Evolutionary conservation across 2,797 vertebrate species (phyloP).

Genomic region (Silurus aristotelis): DNA sequence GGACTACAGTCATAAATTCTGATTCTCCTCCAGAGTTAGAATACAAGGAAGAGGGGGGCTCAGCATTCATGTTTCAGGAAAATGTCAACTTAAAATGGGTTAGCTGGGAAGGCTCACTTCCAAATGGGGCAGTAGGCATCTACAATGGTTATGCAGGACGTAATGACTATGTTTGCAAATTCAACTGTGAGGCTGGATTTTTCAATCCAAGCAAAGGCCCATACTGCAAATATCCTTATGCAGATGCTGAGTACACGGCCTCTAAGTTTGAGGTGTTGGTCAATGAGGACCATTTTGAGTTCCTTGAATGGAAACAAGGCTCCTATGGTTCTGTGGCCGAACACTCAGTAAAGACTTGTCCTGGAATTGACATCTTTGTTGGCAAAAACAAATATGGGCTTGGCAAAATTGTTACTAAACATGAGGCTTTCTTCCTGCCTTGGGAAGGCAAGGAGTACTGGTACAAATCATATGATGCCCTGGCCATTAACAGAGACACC

Average conservation of each 20-base stretch:
- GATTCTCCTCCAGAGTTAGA: slow-evolving; percentile 57
- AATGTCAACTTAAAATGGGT: slow-evolving; percentile 75
- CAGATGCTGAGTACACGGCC: slow-evolving; percentile 64
- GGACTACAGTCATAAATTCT: slow-evolving; percentile 43
- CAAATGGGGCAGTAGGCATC: slow-evolving; percentile 68
- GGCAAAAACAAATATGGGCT: slow-evolving; percentile 79
- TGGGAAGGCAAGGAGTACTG: slow-evolving; percentile 77
- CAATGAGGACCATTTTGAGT: slow-evolving; percentile 77
- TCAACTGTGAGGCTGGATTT: slow-evolving; percentile 72
- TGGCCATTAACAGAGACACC: slow-evolving; percentile 68
- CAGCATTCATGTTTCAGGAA: slow-evolving; percentile 61
- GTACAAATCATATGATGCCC: slow-evolving; percentile 76
- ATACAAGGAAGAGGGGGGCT: slow-evolving; percentile 41
- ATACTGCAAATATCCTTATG: slow-evolving; percentile 74
- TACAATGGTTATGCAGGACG: slow-evolving; percentile 70
- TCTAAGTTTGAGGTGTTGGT: slow-evolving; percentile 72
- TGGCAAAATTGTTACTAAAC: slow-evolving; percentile 71
- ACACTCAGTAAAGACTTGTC: slow-evolving; percentile 67
- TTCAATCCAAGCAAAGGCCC: slow-evolving; percentile 70
- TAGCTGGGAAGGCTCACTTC: slow-evolving; percentile 64
- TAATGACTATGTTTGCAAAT: slow-evolving; percentile 73
- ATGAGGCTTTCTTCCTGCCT: slow-evolving; percentile 76
- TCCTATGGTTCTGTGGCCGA: slow-evolving; percentile 69
- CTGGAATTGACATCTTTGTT: slow-evolving; percentile 66
- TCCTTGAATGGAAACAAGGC: slow-evolving; percentile 70